These are phyloP conservation scores for Percopsis omiscomaycus DNA, from an alignment of 2,797 vertebrate genomes.

Conservation along the genomic window DNA sequence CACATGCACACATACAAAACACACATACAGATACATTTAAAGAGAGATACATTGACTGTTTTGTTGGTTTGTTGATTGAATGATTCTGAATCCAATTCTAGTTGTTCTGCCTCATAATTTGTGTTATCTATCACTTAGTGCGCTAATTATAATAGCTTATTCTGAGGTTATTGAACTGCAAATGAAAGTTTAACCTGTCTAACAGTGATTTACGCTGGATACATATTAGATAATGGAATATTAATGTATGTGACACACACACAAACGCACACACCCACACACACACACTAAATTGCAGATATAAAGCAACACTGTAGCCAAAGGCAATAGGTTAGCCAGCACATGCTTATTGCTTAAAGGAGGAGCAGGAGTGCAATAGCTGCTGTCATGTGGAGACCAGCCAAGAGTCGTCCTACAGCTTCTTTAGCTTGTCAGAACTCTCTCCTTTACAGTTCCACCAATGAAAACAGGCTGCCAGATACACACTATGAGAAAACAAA, in stretches of 20 bases:
- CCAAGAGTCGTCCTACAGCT: background rate
- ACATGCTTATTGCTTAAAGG: constrained; percentile 8
- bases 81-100: background rate
- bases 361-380: constrained; percentile 27
- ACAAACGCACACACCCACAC: constrained; percentile 9
- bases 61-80: no score
- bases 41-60: background rate
- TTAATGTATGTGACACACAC: background rate
- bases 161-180: no score
- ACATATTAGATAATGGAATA: no score
- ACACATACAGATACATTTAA: background rate
- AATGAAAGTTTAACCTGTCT: background rate
- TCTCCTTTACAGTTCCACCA: background rate
- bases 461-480: background rate
- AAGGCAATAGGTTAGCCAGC: no score
- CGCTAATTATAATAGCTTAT: no score
- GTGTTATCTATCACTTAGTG: background rate
- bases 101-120: background rate
- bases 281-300: background rate
- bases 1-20: constrained; percentile 12
- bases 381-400: background rate
- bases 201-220: no score
- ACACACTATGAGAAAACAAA: background rate
- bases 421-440: background rate
- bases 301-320: background rate